Evolutionary conservation across 2,888 invertebrate species (phyloP).

Genomic region (Dryococelus australis): DNA sequence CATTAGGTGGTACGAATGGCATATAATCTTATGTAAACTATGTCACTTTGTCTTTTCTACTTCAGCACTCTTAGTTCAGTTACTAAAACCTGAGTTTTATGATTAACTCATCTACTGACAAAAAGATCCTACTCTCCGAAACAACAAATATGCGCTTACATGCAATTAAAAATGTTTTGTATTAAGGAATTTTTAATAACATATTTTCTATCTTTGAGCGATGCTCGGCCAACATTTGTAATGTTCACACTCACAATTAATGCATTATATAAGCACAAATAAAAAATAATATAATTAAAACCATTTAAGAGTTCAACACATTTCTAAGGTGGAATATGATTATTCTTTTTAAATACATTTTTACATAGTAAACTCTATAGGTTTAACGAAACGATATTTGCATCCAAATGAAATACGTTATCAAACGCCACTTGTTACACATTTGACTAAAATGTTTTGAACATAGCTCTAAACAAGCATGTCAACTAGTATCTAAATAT

Average conservation of each 20-base stretch:
- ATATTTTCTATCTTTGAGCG: not conserved
- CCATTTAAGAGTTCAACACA: not conserved
- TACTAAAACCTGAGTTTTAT: too few species aligned
- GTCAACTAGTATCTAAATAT: not conserved
- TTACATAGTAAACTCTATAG: not conserved
- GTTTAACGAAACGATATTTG: not conserved
- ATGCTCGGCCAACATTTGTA: not conserved
- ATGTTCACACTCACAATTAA: not conserved
- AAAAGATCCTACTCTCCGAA: not conserved
- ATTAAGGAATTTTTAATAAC: not conserved
- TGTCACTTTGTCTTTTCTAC: not conserved
- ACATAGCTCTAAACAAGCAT: not conserved
- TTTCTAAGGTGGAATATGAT: not conserved
- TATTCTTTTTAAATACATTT: not conserved
- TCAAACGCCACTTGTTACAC: not conserved
- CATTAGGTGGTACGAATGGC: too few species aligned
- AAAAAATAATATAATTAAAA: not conserved
- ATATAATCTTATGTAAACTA: too few species aligned
- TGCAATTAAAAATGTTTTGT: not conserved
- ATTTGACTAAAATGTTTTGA: not conserved
- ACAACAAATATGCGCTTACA: not conserved
- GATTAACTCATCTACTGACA: not conserved
- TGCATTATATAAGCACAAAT: not conserved
- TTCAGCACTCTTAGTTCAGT: not conserved
- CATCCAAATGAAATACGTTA: not conserved